Evolutionary conservation across 2,113 vertebrate species (phyloP).

Genomic region (Leptosomus discolor): DNA sequence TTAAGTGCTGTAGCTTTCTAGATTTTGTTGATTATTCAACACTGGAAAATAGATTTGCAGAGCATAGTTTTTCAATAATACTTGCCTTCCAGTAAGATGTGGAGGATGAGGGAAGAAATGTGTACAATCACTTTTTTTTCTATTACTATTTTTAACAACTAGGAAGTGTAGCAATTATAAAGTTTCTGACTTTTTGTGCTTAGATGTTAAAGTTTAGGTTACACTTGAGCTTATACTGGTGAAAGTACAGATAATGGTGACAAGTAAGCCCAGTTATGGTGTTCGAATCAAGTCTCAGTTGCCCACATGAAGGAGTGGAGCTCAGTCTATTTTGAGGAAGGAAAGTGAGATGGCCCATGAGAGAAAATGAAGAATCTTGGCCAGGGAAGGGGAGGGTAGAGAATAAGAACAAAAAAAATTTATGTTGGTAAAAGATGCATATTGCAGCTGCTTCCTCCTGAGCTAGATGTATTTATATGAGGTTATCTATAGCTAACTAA

Average conservation of each 20-base stretch:
- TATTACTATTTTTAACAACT: background rate
- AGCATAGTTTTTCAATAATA: background rate
- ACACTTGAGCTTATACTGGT: background rate
- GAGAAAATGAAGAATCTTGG: background rate
- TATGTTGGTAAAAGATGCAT: background rate
- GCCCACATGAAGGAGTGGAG: background rate
- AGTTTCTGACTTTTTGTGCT: background rate
- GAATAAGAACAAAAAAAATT: background rate
- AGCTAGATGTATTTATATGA: background rate
- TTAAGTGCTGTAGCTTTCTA: background rate
- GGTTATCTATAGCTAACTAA: background rate
- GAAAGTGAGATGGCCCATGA: background rate
- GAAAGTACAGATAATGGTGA: background rate
- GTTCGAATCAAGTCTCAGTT: background rate
- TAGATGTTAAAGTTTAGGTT: background rate
- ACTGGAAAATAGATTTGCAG: background rate
- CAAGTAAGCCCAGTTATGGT: rapidly evolving
- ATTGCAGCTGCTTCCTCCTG: background rate
- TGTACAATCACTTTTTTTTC: background rate
- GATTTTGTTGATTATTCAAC: background rate
- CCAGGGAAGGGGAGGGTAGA: background rate
- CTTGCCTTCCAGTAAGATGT: background rate
- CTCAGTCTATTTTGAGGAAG: background rate
- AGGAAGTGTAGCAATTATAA: background rate
- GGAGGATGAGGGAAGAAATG: background rate